Percentiles rank a stretch among this genome's conserved stretches.
Evolutionary conservation across 2,113 vertebrate genomes (phyloP).

Genomic region (Cercocebus atys): DNA sequence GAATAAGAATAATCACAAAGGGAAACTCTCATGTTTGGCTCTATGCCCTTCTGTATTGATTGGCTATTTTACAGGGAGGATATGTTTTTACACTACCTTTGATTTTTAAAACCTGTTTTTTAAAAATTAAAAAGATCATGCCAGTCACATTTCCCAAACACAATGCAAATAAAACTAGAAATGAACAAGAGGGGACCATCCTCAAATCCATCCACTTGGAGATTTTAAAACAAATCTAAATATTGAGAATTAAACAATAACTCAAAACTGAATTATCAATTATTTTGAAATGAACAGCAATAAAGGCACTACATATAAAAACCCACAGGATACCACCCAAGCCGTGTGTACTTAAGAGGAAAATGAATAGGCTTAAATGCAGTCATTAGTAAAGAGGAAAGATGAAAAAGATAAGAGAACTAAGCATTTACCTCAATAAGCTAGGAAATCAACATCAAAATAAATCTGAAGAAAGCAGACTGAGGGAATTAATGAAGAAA

Average conservation of each 20-base stretch:
- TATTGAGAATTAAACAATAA: conserved; percentile 63
- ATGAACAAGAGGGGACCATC: background rate
- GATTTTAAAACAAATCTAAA: conserved; percentile 60
- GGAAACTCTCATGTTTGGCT: background rate
- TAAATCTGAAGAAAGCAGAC: background rate
- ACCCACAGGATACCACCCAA: conserved; percentile 41
- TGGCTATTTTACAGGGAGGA: background rate
- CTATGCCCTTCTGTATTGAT: background rate
- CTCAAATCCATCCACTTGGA: conserved; percentile 16
- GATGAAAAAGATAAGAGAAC: background rate
- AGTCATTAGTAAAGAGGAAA: background rate
- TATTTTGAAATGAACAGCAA: conserved; percentile 51
- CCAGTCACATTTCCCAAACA: conserved; percentile 1
- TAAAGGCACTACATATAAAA: conserved; percentile 38
- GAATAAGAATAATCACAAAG: background rate
- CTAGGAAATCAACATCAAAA: conserved; percentile 17
- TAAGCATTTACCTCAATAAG: background rate
- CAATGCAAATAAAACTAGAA: conserved; percentile 28
- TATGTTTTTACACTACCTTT: conserved; percentile 5
- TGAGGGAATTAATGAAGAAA: conserved; percentile 39
- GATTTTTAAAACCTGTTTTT: conserved; percentile 40
- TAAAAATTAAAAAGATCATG: conserved; percentile 26
- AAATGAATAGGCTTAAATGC: conserved; percentile 23
- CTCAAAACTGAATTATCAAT: conserved; percentile 56
- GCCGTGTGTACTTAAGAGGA: background rate